Evolutionary conservation across 2,113 vertebrate species (phyloP).

Genomic region (Dicerorhinus sumatrensis): DNA sequence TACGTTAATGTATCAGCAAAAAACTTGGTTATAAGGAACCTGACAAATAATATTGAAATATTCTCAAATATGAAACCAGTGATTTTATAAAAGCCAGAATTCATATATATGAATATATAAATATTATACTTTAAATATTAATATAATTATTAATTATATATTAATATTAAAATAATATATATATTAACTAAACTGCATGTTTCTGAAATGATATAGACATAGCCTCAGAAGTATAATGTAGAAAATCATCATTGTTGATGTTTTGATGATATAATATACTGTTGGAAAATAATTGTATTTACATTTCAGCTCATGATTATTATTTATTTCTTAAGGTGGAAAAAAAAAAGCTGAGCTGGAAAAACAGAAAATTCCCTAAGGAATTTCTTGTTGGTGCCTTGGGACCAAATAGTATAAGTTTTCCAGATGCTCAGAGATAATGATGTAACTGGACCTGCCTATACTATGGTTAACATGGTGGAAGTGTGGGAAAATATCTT

Average conservation of each 20-base stretch:
- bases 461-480: neutral
- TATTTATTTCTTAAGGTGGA: conserved; percentile 58
- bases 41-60: neutral
- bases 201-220: neutral
- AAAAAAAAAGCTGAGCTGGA: conserved; percentile 41
- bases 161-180: neutral
- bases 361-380: conserved; percentile 69
- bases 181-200: neutral
- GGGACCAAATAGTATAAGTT: conserved; percentile 63
- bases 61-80: neutral
- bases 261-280: neutral
- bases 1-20: neutral
- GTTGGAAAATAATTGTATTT: conserved; percentile 32
- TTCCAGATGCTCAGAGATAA: conserved; percentile 81
- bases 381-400: conserved; percentile 34
- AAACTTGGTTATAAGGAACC: neutral
- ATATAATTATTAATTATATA: neutral
- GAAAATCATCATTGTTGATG: neutral
- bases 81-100: neutral
- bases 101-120: neutral
- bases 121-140: too few species aligned
- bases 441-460: conserved; percentile 67
- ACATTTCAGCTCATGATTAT: conserved; percentile 47
- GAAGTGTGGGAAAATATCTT: conserved; percentile 69
- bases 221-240: neutral